Base-by-base conservation (phyloP, 2,113 vertebrate species). In the Madoqua kirkii region DNA sequence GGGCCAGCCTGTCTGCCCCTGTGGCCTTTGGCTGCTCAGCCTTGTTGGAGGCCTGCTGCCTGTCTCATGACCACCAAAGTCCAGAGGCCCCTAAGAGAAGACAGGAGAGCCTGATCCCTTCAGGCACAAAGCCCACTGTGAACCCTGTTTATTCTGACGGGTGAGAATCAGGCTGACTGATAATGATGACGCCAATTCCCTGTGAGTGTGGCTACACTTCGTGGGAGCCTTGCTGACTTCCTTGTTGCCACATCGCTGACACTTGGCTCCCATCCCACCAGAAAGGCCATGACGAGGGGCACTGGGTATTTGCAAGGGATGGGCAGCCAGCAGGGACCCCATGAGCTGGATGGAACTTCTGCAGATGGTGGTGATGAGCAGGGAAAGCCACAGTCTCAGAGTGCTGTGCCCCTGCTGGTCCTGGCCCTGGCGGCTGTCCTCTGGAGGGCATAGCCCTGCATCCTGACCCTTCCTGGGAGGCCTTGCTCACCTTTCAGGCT, bases 161-260 rank as follows among this genome's bases (percentile, higher is more conserved):
- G 85, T 43, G 45, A 79, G 12, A 81, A 54, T 55, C 15, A 54
- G 43, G 17, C 45, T 54, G 19, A 52, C 59, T 40, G 50, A 54
- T 54, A n/a, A n/a, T 54, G 16, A 9, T 4, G 6, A 13, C 2
- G 3, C 4, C 14, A 9, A n/a, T 29, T 50, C 31, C n/a, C 29
- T 27, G 14, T 19, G 64, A 87, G 48, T 6, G 17, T 85, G 87
- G 23, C 48, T 15, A 6, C 0, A 7, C n/a, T 95, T 36, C n/a
- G 7, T 36, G 45, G 12, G 86, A 5, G 36, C 36, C 64, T 45
- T 59, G 45, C 59, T 0, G 1, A 48, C 5, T 31, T 19, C 60
- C 23, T n/a, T 3, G 0, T 74, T 6, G 4, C 4, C 9, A 33
- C 29, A 57, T 59, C 45, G 7, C 16, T 86, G 81, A 71, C 60